phyloP scores from a whole-genome alignment of 1,140 invertebrate genomes.

The Vollenhovia emeryi region DNA sequence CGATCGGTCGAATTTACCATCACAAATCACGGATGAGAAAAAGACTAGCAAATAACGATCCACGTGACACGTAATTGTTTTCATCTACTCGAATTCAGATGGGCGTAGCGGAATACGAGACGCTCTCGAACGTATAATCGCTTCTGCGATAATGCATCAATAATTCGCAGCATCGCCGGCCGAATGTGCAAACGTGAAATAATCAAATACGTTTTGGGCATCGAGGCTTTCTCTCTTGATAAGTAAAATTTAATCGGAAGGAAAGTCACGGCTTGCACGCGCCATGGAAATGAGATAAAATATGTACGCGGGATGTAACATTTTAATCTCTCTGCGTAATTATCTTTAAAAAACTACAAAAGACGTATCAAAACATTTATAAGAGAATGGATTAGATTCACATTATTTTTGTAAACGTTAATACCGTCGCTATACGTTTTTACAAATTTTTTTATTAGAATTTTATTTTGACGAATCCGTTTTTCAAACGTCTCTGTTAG shows the following conservation, averaged over 20 bases:
- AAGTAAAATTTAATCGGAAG: neutral
- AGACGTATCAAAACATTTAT: neutral
- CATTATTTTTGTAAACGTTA: too few relatives aligned
- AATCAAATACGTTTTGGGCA: neutral
- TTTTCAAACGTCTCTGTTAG: neutral
- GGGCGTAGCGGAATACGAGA: conserved; percentile 48
- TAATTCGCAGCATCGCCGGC: neutral
- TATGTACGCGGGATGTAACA: neutral
- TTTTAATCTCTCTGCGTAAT: neutral
- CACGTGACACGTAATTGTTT: conserved; percentile 13
- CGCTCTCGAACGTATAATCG: neutral
- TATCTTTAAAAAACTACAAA: neutral
- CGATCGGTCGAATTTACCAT: neutral
- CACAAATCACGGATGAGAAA: neutral
- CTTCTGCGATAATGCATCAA: conserved; percentile 33
- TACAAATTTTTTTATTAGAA: neutral
- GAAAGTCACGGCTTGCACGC: neutral
- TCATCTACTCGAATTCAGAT: conserved; percentile 50
- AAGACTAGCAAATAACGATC: conserved; percentile 5
- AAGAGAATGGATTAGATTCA: neutral
- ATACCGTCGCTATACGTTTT: neutral
- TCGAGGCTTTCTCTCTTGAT: neutral
- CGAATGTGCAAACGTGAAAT: neutral
- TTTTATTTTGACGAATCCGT: neutral
- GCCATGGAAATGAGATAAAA: neutral